Evolutionary conservation across 2,888 invertebrate species (phyloP).

Genomic region (Aricia artaxerxes): DNA sequence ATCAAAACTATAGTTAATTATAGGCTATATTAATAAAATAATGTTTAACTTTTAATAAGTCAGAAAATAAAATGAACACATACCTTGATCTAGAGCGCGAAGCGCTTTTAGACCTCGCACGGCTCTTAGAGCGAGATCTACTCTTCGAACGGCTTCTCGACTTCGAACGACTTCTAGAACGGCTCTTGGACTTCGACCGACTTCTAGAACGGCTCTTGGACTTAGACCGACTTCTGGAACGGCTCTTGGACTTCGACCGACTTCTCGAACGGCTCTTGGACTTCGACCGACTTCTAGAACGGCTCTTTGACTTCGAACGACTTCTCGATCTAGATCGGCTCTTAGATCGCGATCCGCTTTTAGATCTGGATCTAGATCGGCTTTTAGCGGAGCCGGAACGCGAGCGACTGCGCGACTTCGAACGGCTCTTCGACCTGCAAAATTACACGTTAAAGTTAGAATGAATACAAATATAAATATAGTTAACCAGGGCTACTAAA

Average conservation of each 20-base stretch:
- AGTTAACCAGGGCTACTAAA: too few species aligned
- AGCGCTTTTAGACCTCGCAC: conserved; percentile 53
- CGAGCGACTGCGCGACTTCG: conserved; percentile 63
- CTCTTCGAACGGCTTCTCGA: conserved; percentile 57
- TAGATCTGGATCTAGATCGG: conserved; percentile 54
- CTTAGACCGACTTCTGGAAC: conserved; percentile 51
- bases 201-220: conserved; percentile 63
- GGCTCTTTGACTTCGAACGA: conserved; percentile 59
- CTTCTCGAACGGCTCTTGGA: conserved; percentile 60
- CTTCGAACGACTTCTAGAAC: conserved; percentile 54
- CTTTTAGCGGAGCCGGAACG: conserved; percentile 54
- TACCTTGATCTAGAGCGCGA: conserved; percentile 58
- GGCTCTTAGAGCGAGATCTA: conserved; percentile 48
- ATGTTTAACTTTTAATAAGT: too few species aligned
- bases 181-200: conserved; percentile 55
- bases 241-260: conserved; percentile 59
- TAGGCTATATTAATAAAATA: too few species aligned
- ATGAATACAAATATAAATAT: too few species aligned
- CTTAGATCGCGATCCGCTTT: conserved; percentile 58
- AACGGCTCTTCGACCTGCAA: conserved; percentile 59
- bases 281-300: conserved; percentile 54
- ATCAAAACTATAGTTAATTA: too few species aligned
- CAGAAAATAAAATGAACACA: conserved; percentile 7
- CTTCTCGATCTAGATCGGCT: conserved; percentile 58
- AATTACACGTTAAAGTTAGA: background rate